A percentile compares a stretch with the other conserved stretches of the same genome.
These are phyloP conservation scores for Pangasianodon hypophthalmus DNA, from an alignment of 2,113 vertebrate genomes.

Conservation along the genomic window DNA sequence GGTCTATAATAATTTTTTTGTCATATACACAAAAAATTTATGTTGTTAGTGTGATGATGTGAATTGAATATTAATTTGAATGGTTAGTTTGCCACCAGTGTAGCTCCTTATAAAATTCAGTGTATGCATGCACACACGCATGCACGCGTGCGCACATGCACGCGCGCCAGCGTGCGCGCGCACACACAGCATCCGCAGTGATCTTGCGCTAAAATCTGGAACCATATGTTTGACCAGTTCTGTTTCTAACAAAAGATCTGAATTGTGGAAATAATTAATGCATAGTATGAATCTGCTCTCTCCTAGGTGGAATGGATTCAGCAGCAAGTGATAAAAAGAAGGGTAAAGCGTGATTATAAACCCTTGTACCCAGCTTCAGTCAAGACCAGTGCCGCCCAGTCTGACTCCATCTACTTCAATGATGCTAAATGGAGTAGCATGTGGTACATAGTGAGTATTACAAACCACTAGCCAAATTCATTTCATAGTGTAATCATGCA, in stretches of 20 bases:
- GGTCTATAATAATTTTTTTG: slow-evolving; percentile 24
- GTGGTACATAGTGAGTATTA: slow-evolving; percentile 97
- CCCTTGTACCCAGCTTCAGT: slow-evolving; percentile 75
- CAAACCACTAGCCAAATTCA: neutral
- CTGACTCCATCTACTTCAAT: slow-evolving; percentile 85
- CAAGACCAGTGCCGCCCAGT: slow-evolving; percentile 75
- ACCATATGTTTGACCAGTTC: neutral
- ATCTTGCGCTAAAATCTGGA: neutral
- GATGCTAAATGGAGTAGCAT: slow-evolving; percentile 99
- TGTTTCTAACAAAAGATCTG: neutral
- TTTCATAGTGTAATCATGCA: neutral
- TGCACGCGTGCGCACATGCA: too few relatives aligned
- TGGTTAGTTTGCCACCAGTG: neutral
- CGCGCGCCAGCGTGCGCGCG: too few relatives aligned
- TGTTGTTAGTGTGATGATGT: neutral
- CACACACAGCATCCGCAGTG: neutral
- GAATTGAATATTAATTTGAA: neutral
- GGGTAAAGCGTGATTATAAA: slow-evolving; percentile 96
- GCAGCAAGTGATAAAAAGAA: slow-evolving; percentile 94
- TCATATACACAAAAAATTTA: neutral
- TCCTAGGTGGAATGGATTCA: slow-evolving; percentile 95
- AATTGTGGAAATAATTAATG: neutral
- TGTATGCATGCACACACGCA: too few relatives aligned
- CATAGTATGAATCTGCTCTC: slow-evolving; percentile 39
- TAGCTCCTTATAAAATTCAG: neutral